Evolutionary conservation across 1,140 invertebrate genomes (phyloP).

Genomic region (Leptoteleia sp.): DNA sequence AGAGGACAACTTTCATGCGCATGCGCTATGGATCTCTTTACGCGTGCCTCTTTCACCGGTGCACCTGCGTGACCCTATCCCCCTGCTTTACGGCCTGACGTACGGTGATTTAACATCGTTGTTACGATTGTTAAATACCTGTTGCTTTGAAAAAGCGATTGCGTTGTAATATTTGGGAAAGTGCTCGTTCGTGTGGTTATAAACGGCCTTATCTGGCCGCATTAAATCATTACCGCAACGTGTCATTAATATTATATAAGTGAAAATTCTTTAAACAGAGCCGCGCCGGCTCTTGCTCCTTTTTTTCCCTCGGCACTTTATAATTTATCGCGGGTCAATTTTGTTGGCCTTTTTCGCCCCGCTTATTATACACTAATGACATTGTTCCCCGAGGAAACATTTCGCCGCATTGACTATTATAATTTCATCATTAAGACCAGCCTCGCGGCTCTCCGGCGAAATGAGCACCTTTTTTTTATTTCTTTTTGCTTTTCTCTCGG

Average conservation of each 20-base stretch:
- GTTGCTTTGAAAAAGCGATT: slow-evolving; percentile 55
- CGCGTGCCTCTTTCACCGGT: slow-evolving; percentile 66
- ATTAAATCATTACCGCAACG: slow-evolving; percentile 52
- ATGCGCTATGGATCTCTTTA: slow-evolving; percentile 64
- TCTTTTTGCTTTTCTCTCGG: no score
- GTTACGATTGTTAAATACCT: slow-evolving; percentile 66
- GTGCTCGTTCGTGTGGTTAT: slow-evolving; percentile 23
- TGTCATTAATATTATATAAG: slow-evolving; percentile 57
- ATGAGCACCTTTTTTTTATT: slow-evolving; percentile 14
- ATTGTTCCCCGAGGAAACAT: slow-evolving; percentile 42
- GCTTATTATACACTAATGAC: slow-evolving; percentile 50
- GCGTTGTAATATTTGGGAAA: slow-evolving; percentile 54
- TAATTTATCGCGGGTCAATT: slow-evolving; percentile 44
- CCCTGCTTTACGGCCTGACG: slow-evolving; percentile 37
- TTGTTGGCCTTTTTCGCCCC: slow-evolving; percentile 2
- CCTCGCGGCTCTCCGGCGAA: slow-evolving; percentile 15
- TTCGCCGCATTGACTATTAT: slow-evolving; percentile 32
- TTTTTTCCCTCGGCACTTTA: slow-evolving; percentile 3
- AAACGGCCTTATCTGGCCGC: slow-evolving; percentile 30
- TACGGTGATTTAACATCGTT: slow-evolving; percentile 64
- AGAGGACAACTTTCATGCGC: slow-evolving; percentile 66
- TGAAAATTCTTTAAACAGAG: slow-evolving; percentile 18
- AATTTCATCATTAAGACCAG: slow-evolving; percentile 44
- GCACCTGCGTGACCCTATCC: slow-evolving; percentile 67
- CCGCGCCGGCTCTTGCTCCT: neutral